Percentiles rank a stretch among this genome's conserved stretches.
These are phyloP conservation scores for Anarrhichthys ocellatus DNA, from an alignment of 2,113 vertebrate species.

Conservation along the genomic window DNA sequence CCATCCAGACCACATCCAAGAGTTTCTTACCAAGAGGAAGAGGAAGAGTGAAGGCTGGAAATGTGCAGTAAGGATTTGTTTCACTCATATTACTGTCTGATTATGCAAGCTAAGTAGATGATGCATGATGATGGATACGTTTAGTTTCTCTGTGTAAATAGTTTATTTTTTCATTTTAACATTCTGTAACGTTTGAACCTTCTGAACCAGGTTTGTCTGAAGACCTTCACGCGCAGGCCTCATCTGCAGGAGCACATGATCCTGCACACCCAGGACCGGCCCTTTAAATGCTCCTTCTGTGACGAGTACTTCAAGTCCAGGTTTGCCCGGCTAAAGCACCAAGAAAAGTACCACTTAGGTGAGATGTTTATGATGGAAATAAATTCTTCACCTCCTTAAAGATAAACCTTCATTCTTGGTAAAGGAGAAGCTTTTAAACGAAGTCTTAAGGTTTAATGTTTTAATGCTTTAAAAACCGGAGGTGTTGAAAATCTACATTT, in stretches of 20 bases:
- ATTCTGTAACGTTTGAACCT: not conserved
- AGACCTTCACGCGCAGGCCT: conserved; percentile 94
- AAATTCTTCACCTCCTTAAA: not conserved
- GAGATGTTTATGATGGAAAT: not conserved
- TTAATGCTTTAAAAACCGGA: not conserved
- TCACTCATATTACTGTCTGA: not conserved
- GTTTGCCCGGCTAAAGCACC: conserved; percentile 96
- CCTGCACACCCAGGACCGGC: conserved; percentile 95
- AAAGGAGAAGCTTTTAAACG: not conserved
- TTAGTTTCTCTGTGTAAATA: not conserved
- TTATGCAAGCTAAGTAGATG: not conserved
- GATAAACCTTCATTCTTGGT: not conserved
- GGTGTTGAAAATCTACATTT: not conserved
- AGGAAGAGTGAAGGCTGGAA: conserved; percentile 97
- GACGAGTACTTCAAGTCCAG: conserved; percentile 97
- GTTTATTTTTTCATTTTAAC: not conserved
- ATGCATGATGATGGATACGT: not conserved
- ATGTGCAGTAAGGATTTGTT: conserved; percentile 89
- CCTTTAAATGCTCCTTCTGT: conserved; percentile 97
- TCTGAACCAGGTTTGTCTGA: conserved; percentile 91
- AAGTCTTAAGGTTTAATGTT: no score
- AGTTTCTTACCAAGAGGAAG: conserved; percentile 93
- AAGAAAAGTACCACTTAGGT: conserved; percentile 97
- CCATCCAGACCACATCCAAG: conserved; percentile 94
- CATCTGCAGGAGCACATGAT: conserved; percentile 99